phyloP scores from a whole-genome alignment of 23 tunicate species.

The Phallusia fumigata region DNA sequence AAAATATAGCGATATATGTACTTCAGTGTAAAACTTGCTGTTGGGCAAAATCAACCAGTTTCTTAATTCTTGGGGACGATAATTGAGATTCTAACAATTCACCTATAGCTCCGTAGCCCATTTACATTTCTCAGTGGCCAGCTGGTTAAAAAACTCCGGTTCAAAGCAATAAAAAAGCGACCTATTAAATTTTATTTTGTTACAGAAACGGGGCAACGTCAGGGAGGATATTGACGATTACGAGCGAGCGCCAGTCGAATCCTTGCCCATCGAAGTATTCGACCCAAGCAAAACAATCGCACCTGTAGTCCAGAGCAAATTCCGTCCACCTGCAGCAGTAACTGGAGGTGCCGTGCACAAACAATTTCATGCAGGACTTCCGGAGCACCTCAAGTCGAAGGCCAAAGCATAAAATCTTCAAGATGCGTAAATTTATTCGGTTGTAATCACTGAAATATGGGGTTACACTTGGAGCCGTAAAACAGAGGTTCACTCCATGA shows the following conservation, averaged over 20 bases:
- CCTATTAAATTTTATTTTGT: not conserved
- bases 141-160: no score
- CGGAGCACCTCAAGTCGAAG: not conserved
- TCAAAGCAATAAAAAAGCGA: no score
- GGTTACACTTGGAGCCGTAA: not conserved
- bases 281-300: not conserved
- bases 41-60: no score
- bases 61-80: no score
- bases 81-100: no score
- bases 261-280: not conserved
- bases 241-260: not conserved
- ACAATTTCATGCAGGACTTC: not conserved
- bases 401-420: not conserved
- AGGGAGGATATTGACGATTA: not conserved
- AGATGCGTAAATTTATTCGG: not conserved
- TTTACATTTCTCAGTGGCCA: no score
- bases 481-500: no score
- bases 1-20: no score
- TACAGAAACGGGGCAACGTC: not conserved
- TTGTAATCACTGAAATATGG: not conserved
- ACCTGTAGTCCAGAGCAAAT: not conserved
- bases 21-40: no score
- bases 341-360: not conserved
- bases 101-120: no score
- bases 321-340: not conserved